Conservation (phyloP, 2,113 vertebrate species). For the Gambusia affinis region DNA sequence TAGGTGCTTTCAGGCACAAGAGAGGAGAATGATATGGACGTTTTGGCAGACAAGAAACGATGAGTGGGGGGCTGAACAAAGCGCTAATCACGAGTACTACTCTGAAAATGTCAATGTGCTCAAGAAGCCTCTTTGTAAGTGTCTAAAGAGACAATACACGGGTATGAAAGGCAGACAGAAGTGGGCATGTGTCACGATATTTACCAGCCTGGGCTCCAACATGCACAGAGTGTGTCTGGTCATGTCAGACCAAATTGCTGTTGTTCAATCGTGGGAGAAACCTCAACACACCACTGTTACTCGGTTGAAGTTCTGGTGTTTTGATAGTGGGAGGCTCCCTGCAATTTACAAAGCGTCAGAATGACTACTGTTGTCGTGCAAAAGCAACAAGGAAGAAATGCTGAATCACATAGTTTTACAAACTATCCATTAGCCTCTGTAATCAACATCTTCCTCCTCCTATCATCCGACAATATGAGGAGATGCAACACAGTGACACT, state of each 20-base stretch:
- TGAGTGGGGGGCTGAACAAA: not conserved
- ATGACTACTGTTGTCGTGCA: not conserved
- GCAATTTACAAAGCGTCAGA: not conserved
- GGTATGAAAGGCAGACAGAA: not conserved
- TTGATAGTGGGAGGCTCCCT: not conserved
- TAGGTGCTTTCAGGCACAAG: not conserved
- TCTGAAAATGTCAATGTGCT: not conserved
- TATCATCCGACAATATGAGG: not conserved
- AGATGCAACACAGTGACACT: not conserved
- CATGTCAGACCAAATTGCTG: not conserved
- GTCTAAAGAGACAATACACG: not conserved
- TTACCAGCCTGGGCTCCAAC: not conserved
- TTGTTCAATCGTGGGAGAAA: not conserved
- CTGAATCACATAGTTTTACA: not conserved
- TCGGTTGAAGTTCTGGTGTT: not conserved
- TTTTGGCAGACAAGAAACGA: not conserved
- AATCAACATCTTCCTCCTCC: conserved; percentile 1
- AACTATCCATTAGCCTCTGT: not conserved
- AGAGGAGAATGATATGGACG: not conserved
- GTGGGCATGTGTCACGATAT: not conserved
- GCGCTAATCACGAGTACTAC: not conserved
- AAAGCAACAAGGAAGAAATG: not conserved
- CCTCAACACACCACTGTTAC: not conserved
- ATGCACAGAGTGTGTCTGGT: not conserved
- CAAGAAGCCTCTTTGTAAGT: not conserved